These are phyloP conservation scores for Furcula furcula DNA, from an alignment of 2,888 invertebrate genomes.

Conservation along the genomic window DNA sequence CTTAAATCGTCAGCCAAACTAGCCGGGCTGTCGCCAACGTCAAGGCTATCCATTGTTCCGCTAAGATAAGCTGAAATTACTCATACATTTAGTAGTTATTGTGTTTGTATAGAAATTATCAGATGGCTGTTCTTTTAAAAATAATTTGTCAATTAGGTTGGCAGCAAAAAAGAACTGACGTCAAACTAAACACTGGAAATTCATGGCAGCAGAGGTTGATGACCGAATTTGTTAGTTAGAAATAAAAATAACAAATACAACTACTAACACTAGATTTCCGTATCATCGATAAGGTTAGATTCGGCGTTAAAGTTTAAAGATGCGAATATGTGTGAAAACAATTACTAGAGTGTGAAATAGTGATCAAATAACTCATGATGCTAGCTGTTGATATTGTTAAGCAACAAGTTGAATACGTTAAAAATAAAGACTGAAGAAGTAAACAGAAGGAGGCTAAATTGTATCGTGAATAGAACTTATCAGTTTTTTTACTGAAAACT, in stretches of 20 bases:
- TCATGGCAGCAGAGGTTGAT: conserved; percentile 4
- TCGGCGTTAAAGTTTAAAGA: too few species aligned
- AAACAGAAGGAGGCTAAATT: conserved; percentile 15
- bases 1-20: conserved; percentile 40
- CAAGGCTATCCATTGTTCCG: conserved; percentile 46
- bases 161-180: conserved; percentile 18
- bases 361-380: too few species aligned
- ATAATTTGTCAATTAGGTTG: conserved; percentile 7
- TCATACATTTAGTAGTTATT: conserved; percentile 11
- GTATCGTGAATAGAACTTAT: conserved; percentile 24
- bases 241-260: too few species aligned
- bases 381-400: too few species aligned
- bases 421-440: conserved; percentile 7
- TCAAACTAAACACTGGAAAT: conserved; percentile 10
- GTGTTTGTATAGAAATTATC: conserved; percentile 3
- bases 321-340: too few species aligned
- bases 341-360: too few species aligned
- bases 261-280: too few species aligned
- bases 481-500: conserved; percentile 20
- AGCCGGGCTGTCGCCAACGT: conserved; percentile 48
- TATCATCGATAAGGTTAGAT: too few species aligned
- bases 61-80: conserved; percentile 24
- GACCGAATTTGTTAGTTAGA: conserved; percentile 7
- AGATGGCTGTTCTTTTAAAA: conserved; percentile 3
- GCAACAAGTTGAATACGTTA: too few species aligned